Conservation (phyloP, 2,888 invertebrate genomes). For the Tortrix viridana region DNA sequence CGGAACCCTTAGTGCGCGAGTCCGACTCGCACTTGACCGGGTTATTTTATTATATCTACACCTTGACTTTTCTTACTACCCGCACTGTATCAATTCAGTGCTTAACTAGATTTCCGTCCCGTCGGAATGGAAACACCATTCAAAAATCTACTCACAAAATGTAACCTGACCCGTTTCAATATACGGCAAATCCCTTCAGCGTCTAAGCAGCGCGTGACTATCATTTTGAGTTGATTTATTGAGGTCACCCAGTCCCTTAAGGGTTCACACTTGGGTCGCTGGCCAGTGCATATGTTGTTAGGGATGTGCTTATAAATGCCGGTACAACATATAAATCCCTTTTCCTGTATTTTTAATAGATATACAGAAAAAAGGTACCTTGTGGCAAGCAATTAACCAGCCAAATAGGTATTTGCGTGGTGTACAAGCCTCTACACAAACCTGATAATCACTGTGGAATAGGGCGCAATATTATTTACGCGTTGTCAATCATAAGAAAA, state of each 20-base stretch:
- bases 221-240: slow-evolving; percentile 35
- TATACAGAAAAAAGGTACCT: too few relatives aligned
- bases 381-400: too few relatives aligned
- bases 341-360: too few relatives aligned
- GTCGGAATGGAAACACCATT: slow-evolving; percentile 29
- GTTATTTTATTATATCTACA: too few relatives aligned
- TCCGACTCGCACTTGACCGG: too few relatives aligned
- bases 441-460: too few relatives aligned
- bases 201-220: slow-evolving; percentile 26
- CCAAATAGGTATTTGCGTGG: too few relatives aligned
- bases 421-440: too few relatives aligned
- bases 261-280: slow-evolving; percentile 16
- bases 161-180: slow-evolving; percentile 23
- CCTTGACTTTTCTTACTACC: neutral
- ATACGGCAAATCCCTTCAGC: slow-evolving; percentile 29
- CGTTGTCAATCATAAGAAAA: too few relatives aligned
- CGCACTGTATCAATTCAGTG: neutral
- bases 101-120: slow-evolving; percentile 5
- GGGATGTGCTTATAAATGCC: neutral
- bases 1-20: too few relatives aligned
- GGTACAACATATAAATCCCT: neutral
- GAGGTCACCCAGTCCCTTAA: slow-evolving; percentile 26
- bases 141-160: slow-evolving; percentile 30
- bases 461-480: too few relatives aligned
- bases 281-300: slow-evolving; percentile 21